A percentile compares a stretch with the other conserved stretches of the same genome.
These are phyloP conservation scores for Sphaerodactylus townsendi DNA, from an alignment of 2,113 vertebrate species.

Conservation along the genomic window DNA sequence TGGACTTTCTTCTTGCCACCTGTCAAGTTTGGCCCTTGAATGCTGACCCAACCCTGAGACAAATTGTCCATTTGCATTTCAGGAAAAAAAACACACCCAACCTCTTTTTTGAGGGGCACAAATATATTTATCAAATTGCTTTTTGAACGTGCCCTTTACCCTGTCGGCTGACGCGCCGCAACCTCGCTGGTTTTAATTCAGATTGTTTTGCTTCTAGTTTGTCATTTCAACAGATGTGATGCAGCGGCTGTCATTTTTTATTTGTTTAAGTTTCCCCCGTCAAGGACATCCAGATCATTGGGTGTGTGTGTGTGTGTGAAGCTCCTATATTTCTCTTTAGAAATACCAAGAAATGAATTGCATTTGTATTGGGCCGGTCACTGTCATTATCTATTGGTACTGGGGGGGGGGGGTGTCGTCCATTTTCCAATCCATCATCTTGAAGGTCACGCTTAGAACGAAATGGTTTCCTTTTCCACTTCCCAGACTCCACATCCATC, in stretches of 20 bases:
- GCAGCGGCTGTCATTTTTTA: too few species aligned
- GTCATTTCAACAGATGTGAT: not conserved
- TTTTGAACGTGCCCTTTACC: too few species aligned
- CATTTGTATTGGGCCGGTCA: constrained; percentile 6
- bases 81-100: too few species aligned
- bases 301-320: too few species aligned
- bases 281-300: not conserved
- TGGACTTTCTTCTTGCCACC: too few species aligned
- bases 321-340: not conserved
- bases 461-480: not conserved
- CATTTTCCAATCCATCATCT: not conserved
- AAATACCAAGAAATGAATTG: constrained; percentile 8
- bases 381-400: not conserved
- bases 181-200: not conserved
- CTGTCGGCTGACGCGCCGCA: not conserved
- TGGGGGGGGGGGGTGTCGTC: not conserved
- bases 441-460: not conserved
- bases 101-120: too few species aligned
- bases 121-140: too few species aligned
- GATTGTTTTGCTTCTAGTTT: not conserved
- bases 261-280: not conserved
- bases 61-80: too few species aligned
- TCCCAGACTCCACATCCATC: not conserved
- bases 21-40: too few species aligned
- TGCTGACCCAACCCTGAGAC: too few species aligned